Conservation (phyloP, 2,888 invertebrate genomes). For the Ornithoptera priamus region DNA sequence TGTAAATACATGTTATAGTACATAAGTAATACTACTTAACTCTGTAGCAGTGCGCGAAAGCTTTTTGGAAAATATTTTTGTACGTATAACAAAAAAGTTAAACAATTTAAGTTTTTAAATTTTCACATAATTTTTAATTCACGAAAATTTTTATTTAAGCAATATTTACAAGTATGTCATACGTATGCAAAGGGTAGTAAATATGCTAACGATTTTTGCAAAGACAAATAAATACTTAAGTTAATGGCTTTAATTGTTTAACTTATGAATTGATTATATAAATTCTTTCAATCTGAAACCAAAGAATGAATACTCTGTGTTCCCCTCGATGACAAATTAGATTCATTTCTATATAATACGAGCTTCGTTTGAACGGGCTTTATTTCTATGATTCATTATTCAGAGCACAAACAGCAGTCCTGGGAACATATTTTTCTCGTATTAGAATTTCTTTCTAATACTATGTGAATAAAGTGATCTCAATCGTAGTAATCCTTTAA, state of each 20-base stretch:
- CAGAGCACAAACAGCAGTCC: constrained; percentile 7
- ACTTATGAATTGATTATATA: constrained; percentile 53
- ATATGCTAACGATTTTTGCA: not conserved
- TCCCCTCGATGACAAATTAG: constrained; percentile 52
- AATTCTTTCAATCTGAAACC: constrained; percentile 46
- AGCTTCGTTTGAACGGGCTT: constrained; percentile 58
- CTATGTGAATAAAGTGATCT: no score
- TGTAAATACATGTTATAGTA: no score
- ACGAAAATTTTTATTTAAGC: no score
- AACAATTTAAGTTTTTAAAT: no score
- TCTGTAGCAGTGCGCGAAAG: no score
- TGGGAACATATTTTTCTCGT: not conserved
- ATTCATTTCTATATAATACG: constrained; percentile 55
- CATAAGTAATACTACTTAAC: no score
- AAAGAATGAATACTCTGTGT: constrained; percentile 52
- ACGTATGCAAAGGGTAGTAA: not conserved
- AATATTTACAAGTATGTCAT: no score
- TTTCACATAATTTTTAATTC: no score
- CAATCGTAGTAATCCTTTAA: no score
- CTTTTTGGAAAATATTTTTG: not conserved
- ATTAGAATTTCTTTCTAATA: no score
- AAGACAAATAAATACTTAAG: not conserved
- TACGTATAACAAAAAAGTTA: not conserved
- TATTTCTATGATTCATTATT: constrained; percentile 39
- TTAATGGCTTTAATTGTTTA: constrained; percentile 37